Evolutionary conservation across 2,888 invertebrate species (phyloP).

Genomic region (Tortrix viridana): DNA sequence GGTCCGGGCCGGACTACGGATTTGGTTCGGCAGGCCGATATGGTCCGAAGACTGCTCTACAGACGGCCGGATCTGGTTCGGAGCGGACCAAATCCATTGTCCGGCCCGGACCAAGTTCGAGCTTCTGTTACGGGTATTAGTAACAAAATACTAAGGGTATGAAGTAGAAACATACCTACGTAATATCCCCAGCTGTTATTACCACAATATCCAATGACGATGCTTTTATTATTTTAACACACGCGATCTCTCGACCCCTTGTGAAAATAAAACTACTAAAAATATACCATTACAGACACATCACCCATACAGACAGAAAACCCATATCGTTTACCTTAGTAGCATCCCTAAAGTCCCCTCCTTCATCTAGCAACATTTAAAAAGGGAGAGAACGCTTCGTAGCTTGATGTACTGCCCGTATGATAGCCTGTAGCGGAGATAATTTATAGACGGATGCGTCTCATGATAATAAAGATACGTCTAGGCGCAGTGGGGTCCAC

Average conservation of each 20-base stretch:
- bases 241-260: constrained; percentile 18
- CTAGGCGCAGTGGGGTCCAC: constrained; percentile 9
- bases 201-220: constrained; percentile 23
- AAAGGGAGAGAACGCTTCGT: background rate
- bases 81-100: too few relatives aligned
- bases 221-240: constrained; percentile 7
- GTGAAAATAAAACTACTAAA: background rate
- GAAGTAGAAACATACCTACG: background rate
- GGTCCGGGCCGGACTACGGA: too few relatives aligned
- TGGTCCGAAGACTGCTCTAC: too few relatives aligned
- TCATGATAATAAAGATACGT: constrained; percentile 30
- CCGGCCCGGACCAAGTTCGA: too few relatives aligned
- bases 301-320: constrained; percentile 6
- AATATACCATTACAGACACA: constrained; percentile 1
- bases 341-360: background rate
- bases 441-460: constrained; percentile 28
- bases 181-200: constrained; percentile 5
- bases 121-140: too few relatives aligned
- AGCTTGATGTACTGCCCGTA: background rate
- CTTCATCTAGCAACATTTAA: background rate
- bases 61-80: too few relatives aligned
- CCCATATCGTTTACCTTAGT: constrained; percentile 1
- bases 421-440: constrained; percentile 12
- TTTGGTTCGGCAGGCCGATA: too few relatives aligned
- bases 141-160: too few relatives aligned